A percentile compares a stretch with the other conserved stretches of the same genome.
These are phyloP conservation scores for Nansenia antarctica DNA, from an alignment of 2,113 vertebrate species.

Conservation along the genomic window DNA sequence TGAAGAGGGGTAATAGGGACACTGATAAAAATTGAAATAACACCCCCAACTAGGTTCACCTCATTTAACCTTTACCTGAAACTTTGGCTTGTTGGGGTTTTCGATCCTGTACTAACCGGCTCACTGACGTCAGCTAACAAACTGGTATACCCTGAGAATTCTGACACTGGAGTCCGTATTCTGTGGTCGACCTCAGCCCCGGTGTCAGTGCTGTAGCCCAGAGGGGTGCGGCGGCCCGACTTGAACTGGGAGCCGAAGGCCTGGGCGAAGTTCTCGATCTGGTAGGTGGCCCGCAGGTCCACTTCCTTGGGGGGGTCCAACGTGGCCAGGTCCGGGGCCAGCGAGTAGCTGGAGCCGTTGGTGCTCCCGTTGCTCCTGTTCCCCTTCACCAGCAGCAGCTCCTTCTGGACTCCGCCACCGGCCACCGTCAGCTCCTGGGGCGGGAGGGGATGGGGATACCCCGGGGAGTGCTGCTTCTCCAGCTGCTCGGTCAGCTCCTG, in stretches of 20 bases:
- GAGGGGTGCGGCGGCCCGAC: conserved; percentile 94
- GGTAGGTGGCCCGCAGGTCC: conserved; percentile 89
- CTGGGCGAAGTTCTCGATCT: conserved; percentile 99
- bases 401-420: conserved; percentile 81
- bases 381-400: conserved; percentile 85
- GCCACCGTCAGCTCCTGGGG: conserved; percentile 84
- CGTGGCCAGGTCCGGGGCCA: conserved; percentile 84
- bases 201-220: conserved; percentile 89
- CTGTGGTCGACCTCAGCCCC: conserved; percentile 89
- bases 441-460: conserved; percentile 86
- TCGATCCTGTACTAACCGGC: conserved; percentile 98
- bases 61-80: conserved; percentile 93
- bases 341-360: conserved; percentile 86
- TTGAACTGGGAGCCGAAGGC: conserved; percentile 99
- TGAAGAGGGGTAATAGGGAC: conserved; percentile 61
- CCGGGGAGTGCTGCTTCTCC: conserved; percentile 91
- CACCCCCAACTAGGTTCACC: conserved; percentile 78
- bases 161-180: conserved; percentile 97
- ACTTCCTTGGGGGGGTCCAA: conserved; percentile 93
- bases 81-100: conserved; percentile 98
- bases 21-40: conserved; percentile 52
- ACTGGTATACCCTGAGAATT: conserved; percentile 99
- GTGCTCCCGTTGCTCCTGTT: conserved; percentile 44
- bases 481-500: conserved; percentile 98
- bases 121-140: conserved; percentile 98